These are phyloP conservation scores for Acanthurus leucopareius DNA, from an alignment of 2,797 vertebrate species.

Conservation along the genomic window DNA sequence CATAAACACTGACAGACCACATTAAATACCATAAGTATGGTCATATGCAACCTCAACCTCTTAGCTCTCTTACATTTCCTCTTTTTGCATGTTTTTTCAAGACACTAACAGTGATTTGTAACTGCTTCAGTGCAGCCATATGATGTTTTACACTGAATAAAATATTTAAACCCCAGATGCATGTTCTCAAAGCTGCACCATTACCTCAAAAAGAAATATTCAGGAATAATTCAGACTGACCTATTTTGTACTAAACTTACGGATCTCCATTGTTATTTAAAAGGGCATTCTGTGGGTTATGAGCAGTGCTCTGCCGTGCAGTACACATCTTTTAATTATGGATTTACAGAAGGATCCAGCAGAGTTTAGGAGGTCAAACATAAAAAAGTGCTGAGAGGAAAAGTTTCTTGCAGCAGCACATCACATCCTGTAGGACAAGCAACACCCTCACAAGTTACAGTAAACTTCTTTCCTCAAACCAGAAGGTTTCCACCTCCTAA, in stretches of 20 bases:
- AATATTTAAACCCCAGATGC: conserved; percentile 25
- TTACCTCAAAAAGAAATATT: conserved; percentile 20
- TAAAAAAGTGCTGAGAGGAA: no score
- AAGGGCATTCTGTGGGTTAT: not conserved
- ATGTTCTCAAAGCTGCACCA: not conserved
- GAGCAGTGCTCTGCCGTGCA: not conserved
- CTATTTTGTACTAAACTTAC: not conserved
- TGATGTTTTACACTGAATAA: conserved; percentile 1
- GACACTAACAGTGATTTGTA: not conserved
- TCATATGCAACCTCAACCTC: not conserved
- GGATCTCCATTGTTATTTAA: not conserved
- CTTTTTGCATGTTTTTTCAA: not conserved
- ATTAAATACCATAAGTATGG: not conserved
- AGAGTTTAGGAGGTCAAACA: not conserved
- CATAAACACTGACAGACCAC: not conserved
- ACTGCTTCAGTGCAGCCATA: not conserved
- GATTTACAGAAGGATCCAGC: not conserved
- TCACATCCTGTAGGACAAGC: not conserved
- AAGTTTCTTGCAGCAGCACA: not conserved
- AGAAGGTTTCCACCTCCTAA: not conserved
- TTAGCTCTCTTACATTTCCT: not conserved
- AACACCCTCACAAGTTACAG: not conserved
- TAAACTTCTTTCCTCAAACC: not conserved
- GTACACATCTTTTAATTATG: not conserved
- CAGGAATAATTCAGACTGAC: not conserved